phyloP scores from a whole-genome alignment of 2,113 vertebrate genomes.

The Odobenus rosmarus region DNA sequence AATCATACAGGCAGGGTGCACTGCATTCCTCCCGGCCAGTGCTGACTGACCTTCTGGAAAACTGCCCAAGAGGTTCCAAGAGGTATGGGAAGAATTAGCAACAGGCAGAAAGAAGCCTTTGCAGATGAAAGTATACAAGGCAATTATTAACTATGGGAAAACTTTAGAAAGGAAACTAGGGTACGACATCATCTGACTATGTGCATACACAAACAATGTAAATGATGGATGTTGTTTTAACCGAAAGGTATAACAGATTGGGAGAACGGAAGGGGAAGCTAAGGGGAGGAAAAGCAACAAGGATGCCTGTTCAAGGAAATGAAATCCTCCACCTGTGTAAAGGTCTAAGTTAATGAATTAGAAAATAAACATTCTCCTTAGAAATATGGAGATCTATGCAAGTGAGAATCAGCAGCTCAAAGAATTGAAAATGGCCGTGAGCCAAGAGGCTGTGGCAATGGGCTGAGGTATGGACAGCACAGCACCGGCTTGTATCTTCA shows the following conservation, averaged over 20 bases:
- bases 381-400: neutral
- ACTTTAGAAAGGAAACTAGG: neutral
- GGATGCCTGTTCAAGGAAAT: neutral
- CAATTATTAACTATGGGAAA: neutral
- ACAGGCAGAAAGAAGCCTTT: neutral
- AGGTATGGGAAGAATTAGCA: neutral
- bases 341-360: neutral
- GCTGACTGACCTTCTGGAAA: neutral
- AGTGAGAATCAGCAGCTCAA: neutral
- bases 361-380: neutral
- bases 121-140: neutral
- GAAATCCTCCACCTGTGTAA: neutral
- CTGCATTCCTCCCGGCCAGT: neutral
- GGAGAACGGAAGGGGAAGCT: too few relatives aligned
- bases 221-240: neutral
- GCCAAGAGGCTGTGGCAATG: neutral
- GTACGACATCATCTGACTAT: neutral
- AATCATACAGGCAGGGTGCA: neutral
- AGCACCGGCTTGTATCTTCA: neutral
- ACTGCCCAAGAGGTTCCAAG: neutral
- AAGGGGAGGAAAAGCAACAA: neutral
- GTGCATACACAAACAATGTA: neutral
- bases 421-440: neutral
- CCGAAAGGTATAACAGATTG: too few relatives aligned
- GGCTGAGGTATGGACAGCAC: neutral